Conservation (phyloP, 2,113 vertebrate genomes). For the Phyllostomus discolor region DNA sequence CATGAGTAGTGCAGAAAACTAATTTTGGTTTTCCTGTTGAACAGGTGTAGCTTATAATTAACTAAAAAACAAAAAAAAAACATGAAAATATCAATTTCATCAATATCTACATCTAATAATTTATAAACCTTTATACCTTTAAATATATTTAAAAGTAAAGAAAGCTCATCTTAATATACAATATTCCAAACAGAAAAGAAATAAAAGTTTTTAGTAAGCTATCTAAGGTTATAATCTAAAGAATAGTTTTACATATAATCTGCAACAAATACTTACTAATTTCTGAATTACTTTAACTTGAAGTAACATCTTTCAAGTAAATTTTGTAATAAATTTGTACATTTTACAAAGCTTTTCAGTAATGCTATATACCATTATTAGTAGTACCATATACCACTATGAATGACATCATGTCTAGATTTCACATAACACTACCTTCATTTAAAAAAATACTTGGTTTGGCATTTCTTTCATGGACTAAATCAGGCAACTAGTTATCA, state of each 20-base stretch:
- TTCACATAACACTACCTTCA: slow-evolving; percentile 49
- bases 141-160: not conserved
- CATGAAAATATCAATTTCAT: not conserved
- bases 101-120: not conserved
- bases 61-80: slow-evolving; percentile 15
- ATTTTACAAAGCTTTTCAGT: slow-evolving; percentile 14
- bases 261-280: not conserved
- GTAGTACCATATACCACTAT: not conserved
- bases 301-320: not conserved
- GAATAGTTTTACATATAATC: not conserved
- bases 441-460: slow-evolving; percentile 55
- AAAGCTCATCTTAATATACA: slow-evolving; percentile 7
- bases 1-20: not conserved
- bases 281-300: slow-evolving; percentile 30
- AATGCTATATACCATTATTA: not conserved
- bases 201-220: not conserved
- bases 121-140: not conserved
- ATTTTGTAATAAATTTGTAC: not conserved
- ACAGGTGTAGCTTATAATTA: not conserved
- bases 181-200: slow-evolving; percentile 9
- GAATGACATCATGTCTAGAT: not conserved
- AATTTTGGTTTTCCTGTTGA: not conserved
- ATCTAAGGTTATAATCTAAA: slow-evolving; percentile 10
- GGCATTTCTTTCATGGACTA: slow-evolving; percentile 70
- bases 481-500: slow-evolving; percentile 72